phyloP scores from a whole-genome alignment of 2,797 vertebrate species.

The Dendrocincla fuliginosa region DNA sequence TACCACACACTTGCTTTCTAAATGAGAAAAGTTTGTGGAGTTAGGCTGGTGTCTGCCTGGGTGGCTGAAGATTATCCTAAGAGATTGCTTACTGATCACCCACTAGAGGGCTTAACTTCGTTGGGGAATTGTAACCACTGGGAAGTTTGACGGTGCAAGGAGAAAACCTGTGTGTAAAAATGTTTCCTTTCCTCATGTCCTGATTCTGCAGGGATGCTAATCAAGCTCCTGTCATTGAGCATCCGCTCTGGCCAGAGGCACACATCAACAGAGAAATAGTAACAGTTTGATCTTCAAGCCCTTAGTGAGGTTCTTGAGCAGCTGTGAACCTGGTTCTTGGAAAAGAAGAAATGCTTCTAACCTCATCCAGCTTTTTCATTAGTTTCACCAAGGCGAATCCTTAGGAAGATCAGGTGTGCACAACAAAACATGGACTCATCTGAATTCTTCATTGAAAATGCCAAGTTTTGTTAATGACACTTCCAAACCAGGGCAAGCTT shows the following conservation, averaged over 20 bases:
- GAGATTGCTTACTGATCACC: background rate
- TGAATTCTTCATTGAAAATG: background rate
- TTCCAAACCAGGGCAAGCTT: background rate
- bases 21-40: background rate
- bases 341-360: background rate
- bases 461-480: background rate
- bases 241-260: background rate
- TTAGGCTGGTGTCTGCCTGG: background rate
- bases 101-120: conserved; percentile 40
- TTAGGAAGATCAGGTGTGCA: background rate
- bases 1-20: background rate
- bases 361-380: fast-evolving
- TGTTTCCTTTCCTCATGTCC: background rate
- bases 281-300: background rate
- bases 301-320: background rate
- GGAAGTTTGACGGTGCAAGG: background rate
- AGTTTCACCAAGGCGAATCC: background rate
- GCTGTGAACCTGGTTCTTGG: background rate
- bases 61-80: background rate
- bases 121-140: background rate
- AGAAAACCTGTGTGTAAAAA: background rate
- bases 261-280: background rate
- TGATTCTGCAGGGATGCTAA: background rate
- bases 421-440: background rate
- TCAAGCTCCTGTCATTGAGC: background rate